phyloP scores from a whole-genome alignment of 2,888 invertebrate species.

The Melanostoma mellinum region DNA sequence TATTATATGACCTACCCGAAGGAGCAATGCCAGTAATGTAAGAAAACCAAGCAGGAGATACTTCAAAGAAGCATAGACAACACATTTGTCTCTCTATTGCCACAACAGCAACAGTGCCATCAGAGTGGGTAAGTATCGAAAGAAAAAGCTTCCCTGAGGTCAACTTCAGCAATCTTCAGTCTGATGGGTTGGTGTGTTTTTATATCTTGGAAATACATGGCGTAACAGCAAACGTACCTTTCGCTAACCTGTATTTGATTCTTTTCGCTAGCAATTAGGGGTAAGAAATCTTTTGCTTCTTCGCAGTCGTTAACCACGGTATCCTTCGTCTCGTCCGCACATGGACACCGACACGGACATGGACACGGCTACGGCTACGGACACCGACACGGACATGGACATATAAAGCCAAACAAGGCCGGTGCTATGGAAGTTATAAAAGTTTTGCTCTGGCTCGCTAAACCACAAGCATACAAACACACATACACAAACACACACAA shows the following conservation, averaged over 20 bases:
- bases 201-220: slow-evolving; percentile 24
- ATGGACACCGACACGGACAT: slow-evolving; percentile 18
- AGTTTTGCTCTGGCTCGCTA: slow-evolving; percentile 67
- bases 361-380: no score
- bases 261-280: slow-evolving; percentile 57
- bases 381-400: slow-evolving; percentile 2
- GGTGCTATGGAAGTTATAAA: slow-evolving; percentile 57
- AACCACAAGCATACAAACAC: slow-evolving; percentile 40
- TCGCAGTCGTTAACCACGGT: slow-evolving; percentile 61
- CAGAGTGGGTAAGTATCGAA: slow-evolving; percentile 26
- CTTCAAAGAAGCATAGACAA: slow-evolving; percentile 53
- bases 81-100: slow-evolving; percentile 32
- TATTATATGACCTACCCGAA: slow-evolving; percentile 22
- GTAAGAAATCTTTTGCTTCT: slow-evolving; percentile 52
- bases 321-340: slow-evolving; percentile 48
- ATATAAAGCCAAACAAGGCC: slow-evolving; percentile 54
- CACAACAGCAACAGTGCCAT: slow-evolving; percentile 30
- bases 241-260: slow-evolving; percentile 55
- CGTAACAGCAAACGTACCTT: slow-evolving; percentile 26
- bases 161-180: slow-evolving; percentile 51
- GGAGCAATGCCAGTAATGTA: slow-evolving; percentile 41
- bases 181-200: slow-evolving; percentile 32
- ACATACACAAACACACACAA: slow-evolving; percentile 35
- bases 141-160: slow-evolving; percentile 49
- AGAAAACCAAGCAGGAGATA: slow-evolving; percentile 32